Evolutionary conservation across 2,888 invertebrate genomes (phyloP).

Genomic region (Drosophila neotestacea): DNA sequence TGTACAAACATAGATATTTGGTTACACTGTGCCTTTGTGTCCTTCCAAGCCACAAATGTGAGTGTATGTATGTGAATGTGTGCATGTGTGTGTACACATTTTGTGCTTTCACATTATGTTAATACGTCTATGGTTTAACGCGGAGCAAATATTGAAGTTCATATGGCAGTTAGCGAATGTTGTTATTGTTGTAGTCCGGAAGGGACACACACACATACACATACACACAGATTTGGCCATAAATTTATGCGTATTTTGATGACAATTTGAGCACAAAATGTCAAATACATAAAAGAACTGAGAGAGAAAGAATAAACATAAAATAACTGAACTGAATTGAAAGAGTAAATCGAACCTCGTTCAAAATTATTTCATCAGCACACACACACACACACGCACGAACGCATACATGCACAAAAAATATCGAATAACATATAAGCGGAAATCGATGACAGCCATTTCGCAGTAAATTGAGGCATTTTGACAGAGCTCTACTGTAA

Average conservation of each 20-base stretch:
- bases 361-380: constrained; percentile 66
- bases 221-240: constrained; percentile 15
- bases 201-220: constrained; percentile 24
- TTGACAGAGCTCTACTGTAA: constrained; percentile 64
- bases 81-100: constrained; percentile 35
- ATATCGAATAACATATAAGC: constrained; percentile 66
- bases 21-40: constrained; percentile 30
- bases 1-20: background rate
- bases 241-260: constrained; percentile 68
- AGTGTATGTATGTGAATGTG: constrained; percentile 21
- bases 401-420: constrained; percentile 32
- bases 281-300: constrained; percentile 67
- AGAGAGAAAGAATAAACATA: constrained; percentile 16
- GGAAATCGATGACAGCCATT: constrained; percentile 78
- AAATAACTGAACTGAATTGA: constrained; percentile 38
- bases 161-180: constrained; percentile 51
- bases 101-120: constrained; percentile 69
- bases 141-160: constrained; percentile 69
- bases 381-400: constrained; percentile 33
- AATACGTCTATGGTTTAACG: constrained; percentile 69
- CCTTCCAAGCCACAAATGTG: constrained; percentile 1
- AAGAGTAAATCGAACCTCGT: constrained; percentile 62
- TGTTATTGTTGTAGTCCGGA: constrained; percentile 23
- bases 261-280: constrained; percentile 69
- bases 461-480: constrained; percentile 76